These are phyloP conservation scores for Conops quadrifasciatus DNA, from an alignment of 2,888 invertebrate species.

Conservation along the genomic window DNA sequence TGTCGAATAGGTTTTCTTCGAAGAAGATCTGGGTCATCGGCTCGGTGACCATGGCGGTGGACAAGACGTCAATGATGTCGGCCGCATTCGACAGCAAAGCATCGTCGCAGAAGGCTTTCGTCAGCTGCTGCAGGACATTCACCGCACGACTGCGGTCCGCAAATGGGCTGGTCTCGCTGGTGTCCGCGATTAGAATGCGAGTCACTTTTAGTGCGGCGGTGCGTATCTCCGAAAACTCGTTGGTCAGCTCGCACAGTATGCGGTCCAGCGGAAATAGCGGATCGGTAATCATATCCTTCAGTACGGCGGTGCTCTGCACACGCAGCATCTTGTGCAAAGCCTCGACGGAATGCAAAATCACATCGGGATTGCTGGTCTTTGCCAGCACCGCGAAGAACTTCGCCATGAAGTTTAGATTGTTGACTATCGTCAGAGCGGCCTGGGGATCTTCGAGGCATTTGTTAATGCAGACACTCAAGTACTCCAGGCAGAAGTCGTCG, in stretches of 20 bases:
- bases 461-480: slow-evolving; percentile 54
- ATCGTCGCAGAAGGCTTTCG: slow-evolving; percentile 48
- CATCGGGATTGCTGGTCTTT: slow-evolving; percentile 53
- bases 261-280: slow-evolving; percentile 53
- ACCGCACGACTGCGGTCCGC: slow-evolving; percentile 44
- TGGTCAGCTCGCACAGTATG: slow-evolving; percentile 55
- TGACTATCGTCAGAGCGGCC: slow-evolving; percentile 44
- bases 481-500: slow-evolving; percentile 56
- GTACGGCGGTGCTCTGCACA: slow-evolving; percentile 46
- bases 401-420: slow-evolving; percentile 47
- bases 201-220: slow-evolving; percentile 50
- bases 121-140: slow-evolving; percentile 52
- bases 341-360: slow-evolving; percentile 52
- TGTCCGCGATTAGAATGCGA: slow-evolving; percentile 50
- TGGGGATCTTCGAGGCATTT: slow-evolving; percentile 55
- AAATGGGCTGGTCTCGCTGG: slow-evolving; percentile 47
- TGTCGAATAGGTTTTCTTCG: slow-evolving; percentile 56
- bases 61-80: slow-evolving; percentile 52
- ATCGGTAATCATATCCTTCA: slow-evolving; percentile 45
- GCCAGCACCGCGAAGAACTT: slow-evolving; percentile 49
- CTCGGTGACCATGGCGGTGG: slow-evolving; percentile 53
- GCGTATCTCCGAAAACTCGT: slow-evolving; percentile 52
- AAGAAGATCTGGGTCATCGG: slow-evolving; percentile 55
- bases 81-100: slow-evolving; percentile 43
- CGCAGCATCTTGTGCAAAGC: slow-evolving; percentile 52